Percentiles rank a stretch among this genome's conserved stretches.
These are phyloP conservation scores for Patella pellucida DNA, from an alignment of 2,888 invertebrate species.

Conservation along the genomic window DNA sequence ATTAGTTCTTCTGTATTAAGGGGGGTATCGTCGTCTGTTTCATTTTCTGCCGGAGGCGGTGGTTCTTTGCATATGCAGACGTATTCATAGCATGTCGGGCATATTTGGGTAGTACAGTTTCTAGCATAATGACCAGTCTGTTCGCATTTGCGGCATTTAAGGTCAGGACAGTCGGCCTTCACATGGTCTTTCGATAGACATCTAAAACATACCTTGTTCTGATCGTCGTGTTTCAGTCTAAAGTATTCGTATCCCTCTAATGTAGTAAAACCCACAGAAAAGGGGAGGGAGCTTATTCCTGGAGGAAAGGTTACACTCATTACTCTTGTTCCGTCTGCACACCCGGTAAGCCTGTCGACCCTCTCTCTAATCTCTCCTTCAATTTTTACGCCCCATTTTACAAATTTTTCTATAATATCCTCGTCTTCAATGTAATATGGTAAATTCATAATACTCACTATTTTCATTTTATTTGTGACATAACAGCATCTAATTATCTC, in stretches of 20 bases:
- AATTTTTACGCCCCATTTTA: background rate
- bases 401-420: background rate
- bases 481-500: background rate
- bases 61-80: no score
- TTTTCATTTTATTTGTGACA: background rate
- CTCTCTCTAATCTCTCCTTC: background rate
- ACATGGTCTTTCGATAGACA: background rate
- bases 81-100: background rate
- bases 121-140: background rate
- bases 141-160: background rate
- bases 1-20: no score
- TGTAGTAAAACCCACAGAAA: background rate
- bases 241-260: background rate
- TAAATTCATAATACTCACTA: background rate
- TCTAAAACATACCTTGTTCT: background rate
- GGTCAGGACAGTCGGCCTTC: background rate
- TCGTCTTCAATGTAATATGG: background rate
- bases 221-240: background rate
- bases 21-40: no score
- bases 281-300: background rate
- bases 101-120: background rate
- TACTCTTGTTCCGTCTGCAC: background rate
- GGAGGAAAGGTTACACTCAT: background rate
- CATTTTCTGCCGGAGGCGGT: no score
- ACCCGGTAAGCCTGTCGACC: background rate